Evolutionary conservation across 2,797 vertebrate species (phyloP).

Genomic region (Artibeus jamaicensis): DNA sequence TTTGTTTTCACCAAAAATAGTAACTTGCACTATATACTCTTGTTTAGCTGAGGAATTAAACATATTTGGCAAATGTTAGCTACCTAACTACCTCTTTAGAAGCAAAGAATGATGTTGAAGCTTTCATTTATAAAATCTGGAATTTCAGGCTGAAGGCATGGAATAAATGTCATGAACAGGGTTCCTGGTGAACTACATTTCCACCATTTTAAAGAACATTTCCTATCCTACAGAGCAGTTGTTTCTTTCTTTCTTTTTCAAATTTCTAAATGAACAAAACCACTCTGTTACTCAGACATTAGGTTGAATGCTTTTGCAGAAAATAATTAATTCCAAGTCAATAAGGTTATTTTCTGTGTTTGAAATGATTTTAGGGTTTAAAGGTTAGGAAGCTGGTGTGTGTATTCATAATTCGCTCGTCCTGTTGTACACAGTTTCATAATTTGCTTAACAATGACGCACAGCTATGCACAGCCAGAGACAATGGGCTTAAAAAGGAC

Average conservation of each 20-base stretch:
- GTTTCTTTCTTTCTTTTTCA: background rate
- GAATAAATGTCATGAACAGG: conserved; percentile 1
- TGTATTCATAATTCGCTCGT: conserved; percentile 11
- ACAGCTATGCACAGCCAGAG: background rate
- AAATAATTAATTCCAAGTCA: background rate
- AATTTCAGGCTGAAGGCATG: background rate
- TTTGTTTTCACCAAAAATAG: background rate
- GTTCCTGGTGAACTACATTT: conserved; percentile 1
- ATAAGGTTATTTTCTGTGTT: conserved; percentile 1
- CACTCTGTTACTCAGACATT: background rate
- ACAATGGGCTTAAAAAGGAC: conserved; percentile 45
- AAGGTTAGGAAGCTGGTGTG: background rate
- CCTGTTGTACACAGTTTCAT: background rate
- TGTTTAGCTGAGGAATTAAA: conserved; percentile 14
- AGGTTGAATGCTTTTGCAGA: background rate
- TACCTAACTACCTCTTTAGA: conserved; percentile 1
- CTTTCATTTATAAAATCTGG: background rate
- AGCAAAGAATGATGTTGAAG: conserved; percentile 14
- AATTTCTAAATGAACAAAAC: conserved; percentile 23
- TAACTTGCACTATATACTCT: background rate
- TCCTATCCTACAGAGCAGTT: background rate
- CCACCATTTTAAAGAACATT: conserved; percentile 29
- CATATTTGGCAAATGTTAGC: conserved; percentile 22
- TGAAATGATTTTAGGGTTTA: conserved; percentile 25
- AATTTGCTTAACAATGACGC: background rate